phyloP scores from a whole-genome alignment of 2,888 invertebrate genomes.

The Dryadula phaetusa region DNA sequence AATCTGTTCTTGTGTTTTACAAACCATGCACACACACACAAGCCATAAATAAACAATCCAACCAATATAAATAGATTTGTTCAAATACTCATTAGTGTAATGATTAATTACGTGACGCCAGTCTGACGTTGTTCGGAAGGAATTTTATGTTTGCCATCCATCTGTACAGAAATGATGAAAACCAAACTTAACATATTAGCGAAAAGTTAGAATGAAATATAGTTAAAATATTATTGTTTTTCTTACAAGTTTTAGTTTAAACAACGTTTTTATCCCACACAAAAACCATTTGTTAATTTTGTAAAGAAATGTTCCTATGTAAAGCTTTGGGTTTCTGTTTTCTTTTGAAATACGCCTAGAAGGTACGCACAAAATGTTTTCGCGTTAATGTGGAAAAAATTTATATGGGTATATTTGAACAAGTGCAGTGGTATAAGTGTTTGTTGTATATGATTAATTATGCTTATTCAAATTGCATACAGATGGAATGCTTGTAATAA shows the following conservation, averaged over 20 bases:
- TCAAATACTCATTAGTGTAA: conserved; percentile 2
- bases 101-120: conserved; percentile 17
- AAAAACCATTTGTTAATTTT: neutral
- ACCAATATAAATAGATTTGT: conserved; percentile 5
- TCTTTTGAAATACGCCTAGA: neutral
- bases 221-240: neutral
- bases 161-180: conserved; percentile 17
- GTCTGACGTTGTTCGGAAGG: conserved; percentile 5
- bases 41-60: neutral
- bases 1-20: neutral
- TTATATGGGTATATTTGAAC: neutral
- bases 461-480: neutral
- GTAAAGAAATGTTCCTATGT: neutral
- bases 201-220: neutral
- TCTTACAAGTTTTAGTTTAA: neutral
- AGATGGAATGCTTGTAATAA: neutral
- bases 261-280: neutral
- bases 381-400: neutral
- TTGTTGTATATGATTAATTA: neutral
- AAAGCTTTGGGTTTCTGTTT: neutral
- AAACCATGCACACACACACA: neutral
- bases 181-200: conserved; percentile 6
- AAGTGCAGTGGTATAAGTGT: neutral
- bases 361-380: neutral
- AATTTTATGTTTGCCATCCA: conserved; percentile 21